Evolutionary conservation across 2,888 invertebrate species (phyloP).

Genomic region (Hoplodrina ambigua): DNA sequence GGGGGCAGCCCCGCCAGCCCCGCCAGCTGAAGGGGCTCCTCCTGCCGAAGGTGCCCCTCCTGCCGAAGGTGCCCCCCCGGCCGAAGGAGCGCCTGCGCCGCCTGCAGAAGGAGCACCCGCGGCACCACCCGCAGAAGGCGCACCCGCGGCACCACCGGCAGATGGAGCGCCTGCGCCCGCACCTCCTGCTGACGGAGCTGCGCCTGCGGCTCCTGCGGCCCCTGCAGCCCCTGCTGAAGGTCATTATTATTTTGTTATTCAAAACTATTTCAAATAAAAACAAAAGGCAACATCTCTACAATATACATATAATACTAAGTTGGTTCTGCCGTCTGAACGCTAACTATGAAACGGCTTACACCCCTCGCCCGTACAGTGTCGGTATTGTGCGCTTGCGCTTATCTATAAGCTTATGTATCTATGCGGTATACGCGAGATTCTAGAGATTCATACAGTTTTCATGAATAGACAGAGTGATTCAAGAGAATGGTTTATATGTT

Average conservation of each 20-base stretch:
- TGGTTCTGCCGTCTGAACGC: no score
- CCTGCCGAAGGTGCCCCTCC: conserved; percentile 72
- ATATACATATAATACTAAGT: no score
- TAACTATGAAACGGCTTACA: no score
- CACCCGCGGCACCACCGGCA: conserved; percentile 55
- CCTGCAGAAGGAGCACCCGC: conserved; percentile 69
- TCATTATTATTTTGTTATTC: conserved; percentile 3
- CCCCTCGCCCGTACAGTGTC: no score
- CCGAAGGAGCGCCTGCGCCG: conserved; percentile 62
- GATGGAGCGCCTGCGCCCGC: conserved; percentile 22
- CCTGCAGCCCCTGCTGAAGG: conserved; percentile 73
- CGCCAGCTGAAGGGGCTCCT: conserved; percentile 60
- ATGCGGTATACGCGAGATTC: no score
- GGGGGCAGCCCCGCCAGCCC: conserved; percentile 59
- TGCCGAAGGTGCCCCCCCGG: conserved; percentile 47
- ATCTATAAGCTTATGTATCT: no score
- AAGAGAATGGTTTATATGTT: no score
- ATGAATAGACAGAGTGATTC: no score
- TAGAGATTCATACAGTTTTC: no score
- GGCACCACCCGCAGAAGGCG: conserved; percentile 71
- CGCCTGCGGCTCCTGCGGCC: conserved; percentile 50
- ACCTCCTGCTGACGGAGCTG: conserved; percentile 38
- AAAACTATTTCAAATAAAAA: background rate
- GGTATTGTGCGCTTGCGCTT: no score
- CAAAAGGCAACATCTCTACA: no score